A percentile compares a stretch with the other conserved stretches of the same genome.
Evolutionary conservation across 2,797 vertebrate genomes (phyloP).

Genomic region (Tokudaia tokunoshimensis): DNA sequence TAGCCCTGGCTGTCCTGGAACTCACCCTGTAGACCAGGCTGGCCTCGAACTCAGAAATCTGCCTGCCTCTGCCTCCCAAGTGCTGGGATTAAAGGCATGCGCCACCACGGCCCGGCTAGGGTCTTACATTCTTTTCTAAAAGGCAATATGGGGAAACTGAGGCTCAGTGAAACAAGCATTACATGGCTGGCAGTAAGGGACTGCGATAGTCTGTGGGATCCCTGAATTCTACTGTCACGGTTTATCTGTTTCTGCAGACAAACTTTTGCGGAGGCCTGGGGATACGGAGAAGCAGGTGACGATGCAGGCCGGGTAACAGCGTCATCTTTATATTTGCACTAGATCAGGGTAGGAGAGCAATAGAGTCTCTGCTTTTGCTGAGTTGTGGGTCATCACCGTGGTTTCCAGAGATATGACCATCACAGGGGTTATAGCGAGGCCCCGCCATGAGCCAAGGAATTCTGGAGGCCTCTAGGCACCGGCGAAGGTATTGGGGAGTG

Average conservation of each 20-base stretch:
- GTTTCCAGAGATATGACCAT: neutral
- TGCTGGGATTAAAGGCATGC: too few species aligned
- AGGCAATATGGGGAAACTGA: neutral
- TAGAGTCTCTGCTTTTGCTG: neutral
- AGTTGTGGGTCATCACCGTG: neutral
- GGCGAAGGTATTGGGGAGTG: neutral
- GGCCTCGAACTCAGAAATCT: too few species aligned
- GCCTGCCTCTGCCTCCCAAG: too few species aligned
- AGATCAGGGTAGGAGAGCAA: neutral
- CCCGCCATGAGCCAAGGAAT: neutral
- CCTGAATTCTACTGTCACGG: neutral
- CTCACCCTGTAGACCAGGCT: too few species aligned
- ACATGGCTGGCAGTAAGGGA: neutral
- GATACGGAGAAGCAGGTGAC: neutral
- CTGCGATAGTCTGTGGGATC: neutral
- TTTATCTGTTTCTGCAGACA: neutral
- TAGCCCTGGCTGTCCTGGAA: too few species aligned
- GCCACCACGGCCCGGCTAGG: too few species aligned
- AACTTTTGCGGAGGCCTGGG: neutral
- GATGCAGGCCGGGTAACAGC: neutral
- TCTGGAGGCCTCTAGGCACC: neutral
- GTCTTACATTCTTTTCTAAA: neutral
- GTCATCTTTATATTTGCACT: neutral
- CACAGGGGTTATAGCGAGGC: fast-evolving
- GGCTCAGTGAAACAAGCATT: neutral